Conservation (phyloP, 2,113 vertebrate species). For the Hippocampus comes region DNA sequence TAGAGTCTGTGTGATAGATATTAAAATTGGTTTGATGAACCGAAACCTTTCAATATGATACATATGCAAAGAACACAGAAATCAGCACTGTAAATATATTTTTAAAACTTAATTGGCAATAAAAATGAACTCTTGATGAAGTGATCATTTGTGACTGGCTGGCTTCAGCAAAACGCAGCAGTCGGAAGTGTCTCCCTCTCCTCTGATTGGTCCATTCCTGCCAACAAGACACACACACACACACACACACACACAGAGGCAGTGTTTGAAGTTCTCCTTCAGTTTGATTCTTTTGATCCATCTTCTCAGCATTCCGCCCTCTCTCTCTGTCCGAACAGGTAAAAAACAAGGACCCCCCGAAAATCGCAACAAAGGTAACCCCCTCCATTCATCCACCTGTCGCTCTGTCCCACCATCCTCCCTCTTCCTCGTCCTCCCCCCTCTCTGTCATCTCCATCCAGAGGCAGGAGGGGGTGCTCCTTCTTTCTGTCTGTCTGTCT, state of each 20-base stretch:
- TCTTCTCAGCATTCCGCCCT: conserved; percentile 83
- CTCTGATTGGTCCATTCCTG: conserved; percentile 66
- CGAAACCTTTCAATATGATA: no score
- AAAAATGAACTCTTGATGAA: no score
- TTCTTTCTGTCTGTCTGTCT: conserved; percentile 41
- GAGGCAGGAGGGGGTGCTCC: conserved; percentile 70
- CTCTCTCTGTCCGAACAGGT: conserved; percentile 98
- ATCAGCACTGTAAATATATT: no score
- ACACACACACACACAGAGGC: conserved; percentile 37
- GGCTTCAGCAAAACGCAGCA: conserved; percentile 30
- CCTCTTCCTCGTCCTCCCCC: conserved; percentile 56
- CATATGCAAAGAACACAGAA: no score
- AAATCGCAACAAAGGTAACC: conserved; percentile 99
- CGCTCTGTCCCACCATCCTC: conserved; percentile 55
- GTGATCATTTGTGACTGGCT: neutral
- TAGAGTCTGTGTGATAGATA: no score
- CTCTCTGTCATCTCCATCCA: conserved; percentile 57
- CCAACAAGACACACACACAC: conserved; percentile 49
- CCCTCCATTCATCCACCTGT: conserved; percentile 71
- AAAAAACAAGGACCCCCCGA: conserved; percentile 99
- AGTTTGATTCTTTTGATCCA: conserved; percentile 74
- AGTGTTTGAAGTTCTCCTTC: conserved; percentile 62
- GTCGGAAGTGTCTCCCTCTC: conserved; percentile 45
- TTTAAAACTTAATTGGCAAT: no score
- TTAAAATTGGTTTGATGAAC: no score